phyloP scores from a whole-genome alignment of 1,140 invertebrate species.

The Mesaphorura yosii region DNA sequence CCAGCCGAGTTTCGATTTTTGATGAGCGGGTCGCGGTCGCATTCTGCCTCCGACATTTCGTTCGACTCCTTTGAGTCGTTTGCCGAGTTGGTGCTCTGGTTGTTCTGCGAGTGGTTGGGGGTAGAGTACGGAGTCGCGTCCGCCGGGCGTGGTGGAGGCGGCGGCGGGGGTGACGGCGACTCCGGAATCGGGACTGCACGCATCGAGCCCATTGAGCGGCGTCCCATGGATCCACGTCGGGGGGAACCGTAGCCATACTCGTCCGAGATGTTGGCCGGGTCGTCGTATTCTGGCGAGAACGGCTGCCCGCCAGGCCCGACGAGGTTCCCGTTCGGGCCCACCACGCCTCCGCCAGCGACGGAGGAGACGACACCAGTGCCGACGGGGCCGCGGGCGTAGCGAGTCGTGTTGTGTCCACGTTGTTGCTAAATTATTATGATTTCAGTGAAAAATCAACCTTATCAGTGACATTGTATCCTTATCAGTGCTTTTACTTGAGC shows the following conservation, averaged over 20 bases:
- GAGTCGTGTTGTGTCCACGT: conserved; percentile 51
- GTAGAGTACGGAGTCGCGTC: conserved; percentile 39
- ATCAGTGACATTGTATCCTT: not conserved
- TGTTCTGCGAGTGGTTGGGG: conserved; percentile 51
- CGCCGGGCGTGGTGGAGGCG: conserved; percentile 41
- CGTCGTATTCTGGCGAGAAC: conserved; percentile 66
- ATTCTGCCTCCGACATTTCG: conserved; percentile 84
- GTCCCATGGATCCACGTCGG: conserved; percentile 60
- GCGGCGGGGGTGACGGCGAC: conserved; percentile 56
- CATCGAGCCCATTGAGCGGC: conserved; percentile 53
- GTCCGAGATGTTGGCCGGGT: conserved; percentile 79
- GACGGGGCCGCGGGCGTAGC: conserved; percentile 49
- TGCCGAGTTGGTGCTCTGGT: conserved; percentile 48
- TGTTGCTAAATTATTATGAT: conserved; percentile 40
- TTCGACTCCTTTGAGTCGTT: conserved; percentile 85
- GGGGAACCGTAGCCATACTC: conserved; percentile 77
- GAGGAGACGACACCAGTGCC: conserved; percentile 30
- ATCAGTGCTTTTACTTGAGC: conserved; percentile 3
- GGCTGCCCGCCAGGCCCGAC: conserved; percentile 35
- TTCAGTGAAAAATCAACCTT: not conserved
- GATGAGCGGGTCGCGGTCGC: conserved; percentile 45
- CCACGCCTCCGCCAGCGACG: conserved; percentile 29
- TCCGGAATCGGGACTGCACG: conserved; percentile 51
- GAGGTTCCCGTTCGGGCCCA: conserved; percentile 30
- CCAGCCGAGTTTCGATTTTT: conserved; percentile 27